Evolutionary conservation across 2,888 invertebrate species (phyloP), one percentile per base, ranked within the genome.

Genomic region (Cryptophagus acutangulus): DNA sequence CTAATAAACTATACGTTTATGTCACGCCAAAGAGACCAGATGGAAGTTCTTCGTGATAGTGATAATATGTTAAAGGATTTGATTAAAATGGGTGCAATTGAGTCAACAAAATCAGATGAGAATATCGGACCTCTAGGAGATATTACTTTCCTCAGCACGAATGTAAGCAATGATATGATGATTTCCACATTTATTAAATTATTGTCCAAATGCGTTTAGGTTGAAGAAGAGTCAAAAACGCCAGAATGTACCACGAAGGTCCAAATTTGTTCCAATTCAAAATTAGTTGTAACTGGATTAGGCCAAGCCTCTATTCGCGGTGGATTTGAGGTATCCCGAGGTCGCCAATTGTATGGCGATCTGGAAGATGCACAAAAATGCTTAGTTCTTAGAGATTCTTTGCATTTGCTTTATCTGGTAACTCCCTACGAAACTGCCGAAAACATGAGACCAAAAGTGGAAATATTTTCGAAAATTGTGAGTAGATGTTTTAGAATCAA

Each of bases 321-420:
- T 54, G 84, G 85, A 41, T 78, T 96, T 49, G 86, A 88, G 50
- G 73, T 91, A 33, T 71, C 77, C 8, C 74, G 75, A 34, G 86
- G 90, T 1, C 75, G 79, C 51, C 73, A 74, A 48, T 71, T 96
- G n/a, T 80, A 87, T 53, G 70, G 73, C 4, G 93, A 94, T 63
- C 70, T 95, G 43, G 72, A 76, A 45, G 65, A 67, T 37, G 91
- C 90, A 0, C 81, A 87, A 49, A 73, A 76, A 33, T 79, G 83
- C 33, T 71, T 96, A 40, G 87, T 93, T 9, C 73, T 96, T 33
- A 69, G 82, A 54, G 87, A 87, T 51, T 79, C 83, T 59, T 75
- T 93, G 24, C 96, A 97, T 69, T 73, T 97, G 13, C 71, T 96
- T 36, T 94, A 87, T 71, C 72, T 95, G 18, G 84, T 94, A 39